Evolutionary conservation across 2,888 invertebrate genomes (phyloP).

Genomic region (Psylliodes chrysocephalus): DNA sequence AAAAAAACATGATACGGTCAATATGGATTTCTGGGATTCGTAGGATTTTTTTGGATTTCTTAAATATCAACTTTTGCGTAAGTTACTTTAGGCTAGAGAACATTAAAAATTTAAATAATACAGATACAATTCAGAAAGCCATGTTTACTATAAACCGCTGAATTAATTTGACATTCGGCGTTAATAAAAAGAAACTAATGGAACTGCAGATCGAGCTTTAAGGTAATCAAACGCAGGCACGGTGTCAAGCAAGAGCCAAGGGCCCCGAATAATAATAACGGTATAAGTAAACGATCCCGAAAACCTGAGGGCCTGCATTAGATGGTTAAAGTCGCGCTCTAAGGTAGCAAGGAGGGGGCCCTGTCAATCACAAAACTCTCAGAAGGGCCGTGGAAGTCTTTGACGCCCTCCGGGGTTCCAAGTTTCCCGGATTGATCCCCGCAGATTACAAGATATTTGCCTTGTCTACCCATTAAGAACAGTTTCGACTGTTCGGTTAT

Average conservation of each 20-base stretch:
- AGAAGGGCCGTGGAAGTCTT: slow-evolving; percentile 38
- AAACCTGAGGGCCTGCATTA: slow-evolving; percentile 36
- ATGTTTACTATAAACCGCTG: too few species aligned
- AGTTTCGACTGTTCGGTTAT: slow-evolving; percentile 43
- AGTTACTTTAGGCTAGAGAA: too few species aligned
- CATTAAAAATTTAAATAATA: too few species aligned
- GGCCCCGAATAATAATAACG: slow-evolving; percentile 31
- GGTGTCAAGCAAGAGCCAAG: not conserved
- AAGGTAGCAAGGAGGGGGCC: slow-evolving; percentile 37
- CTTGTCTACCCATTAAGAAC: slow-evolving; percentile 50
- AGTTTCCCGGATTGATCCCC: slow-evolving; percentile 57
- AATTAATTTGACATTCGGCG: too few species aligned
- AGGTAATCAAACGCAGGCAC: slow-evolving; percentile 8
- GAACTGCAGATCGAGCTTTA: not conserved
- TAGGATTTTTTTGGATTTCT: too few species aligned
- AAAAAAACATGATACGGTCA: too few species aligned
- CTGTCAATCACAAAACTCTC: slow-evolving; percentile 43
- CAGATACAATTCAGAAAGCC: too few species aligned
- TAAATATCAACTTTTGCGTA: too few species aligned
- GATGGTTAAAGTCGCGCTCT: slow-evolving; percentile 37
- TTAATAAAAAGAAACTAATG: slow-evolving; percentile 3
- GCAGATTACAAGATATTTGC: slow-evolving; percentile 60
- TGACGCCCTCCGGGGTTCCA: slow-evolving; percentile 54
- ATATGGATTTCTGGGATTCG: too few species aligned
- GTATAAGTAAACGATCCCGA: slow-evolving; percentile 41